Evolutionary conservation across 2,888 invertebrate genomes (phyloP).

Genomic region (Epsilonema sp.): DNA sequence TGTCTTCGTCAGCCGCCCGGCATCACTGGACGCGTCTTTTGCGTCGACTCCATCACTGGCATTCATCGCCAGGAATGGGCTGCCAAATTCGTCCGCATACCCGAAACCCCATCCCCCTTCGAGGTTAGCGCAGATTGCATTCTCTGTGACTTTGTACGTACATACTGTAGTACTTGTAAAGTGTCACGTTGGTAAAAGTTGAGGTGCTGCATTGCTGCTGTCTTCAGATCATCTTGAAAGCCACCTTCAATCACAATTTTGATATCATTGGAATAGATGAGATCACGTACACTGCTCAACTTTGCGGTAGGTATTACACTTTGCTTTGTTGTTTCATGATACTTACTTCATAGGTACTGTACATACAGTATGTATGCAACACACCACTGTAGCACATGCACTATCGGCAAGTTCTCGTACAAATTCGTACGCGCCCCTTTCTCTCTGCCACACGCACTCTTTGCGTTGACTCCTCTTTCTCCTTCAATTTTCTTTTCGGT

Average conservation of each 20-base stretch:
- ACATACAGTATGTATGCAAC: too few relatives aligned
- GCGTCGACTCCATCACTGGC: slow-evolving; percentile 18
- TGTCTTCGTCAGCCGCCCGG: slow-evolving; percentile 23
- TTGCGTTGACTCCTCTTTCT: too few relatives aligned
- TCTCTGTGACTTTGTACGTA: background rate
- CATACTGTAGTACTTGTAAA: background rate
- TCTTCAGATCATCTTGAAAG: slow-evolving; percentile 19
- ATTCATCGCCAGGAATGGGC: slow-evolving; percentile 22
- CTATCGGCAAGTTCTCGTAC: too few relatives aligned
- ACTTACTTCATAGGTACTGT: too few relatives aligned
- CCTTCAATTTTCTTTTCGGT: too few relatives aligned
- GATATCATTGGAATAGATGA: slow-evolving; percentile 22
- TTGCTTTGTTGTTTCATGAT: too few relatives aligned
- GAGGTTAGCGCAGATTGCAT: too few relatives aligned
- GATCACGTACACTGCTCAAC: slow-evolving; percentile 18
- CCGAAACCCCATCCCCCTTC: slow-evolving; percentile 20
- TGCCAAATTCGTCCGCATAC: slow-evolving; percentile 16
- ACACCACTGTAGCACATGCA: too few relatives aligned
- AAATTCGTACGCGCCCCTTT: too few relatives aligned
- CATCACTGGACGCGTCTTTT: slow-evolving; percentile 14
- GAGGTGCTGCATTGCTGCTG: too few relatives aligned
- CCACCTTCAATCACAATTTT: slow-evolving; percentile 16
- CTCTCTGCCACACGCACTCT: too few relatives aligned
- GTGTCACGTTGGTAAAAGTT: too few relatives aligned
- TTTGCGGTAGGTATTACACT: slow-evolving; percentile 17